phyloP scores from a whole-genome alignment of 64 coral and sea anemone species.

The Orbicella faveolata region DNA sequence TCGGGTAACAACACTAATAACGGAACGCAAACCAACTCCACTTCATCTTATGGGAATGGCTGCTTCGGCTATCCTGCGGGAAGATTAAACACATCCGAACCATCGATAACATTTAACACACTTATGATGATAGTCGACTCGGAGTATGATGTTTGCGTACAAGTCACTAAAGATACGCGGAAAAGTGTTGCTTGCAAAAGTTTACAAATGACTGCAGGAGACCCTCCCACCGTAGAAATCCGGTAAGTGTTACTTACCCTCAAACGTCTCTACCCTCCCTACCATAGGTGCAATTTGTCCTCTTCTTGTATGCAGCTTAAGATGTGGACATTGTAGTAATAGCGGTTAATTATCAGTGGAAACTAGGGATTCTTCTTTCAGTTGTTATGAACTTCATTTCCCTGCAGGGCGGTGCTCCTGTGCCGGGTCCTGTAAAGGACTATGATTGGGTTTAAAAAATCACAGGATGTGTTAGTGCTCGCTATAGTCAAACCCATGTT shows the following conservation, averaged over 20 bases:
- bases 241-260: constrained; percentile 10
- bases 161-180: constrained; percentile 44
- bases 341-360: no score
- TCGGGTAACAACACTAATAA: background rate
- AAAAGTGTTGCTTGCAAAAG: background rate
- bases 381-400: no score
- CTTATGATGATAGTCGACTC: background rate
- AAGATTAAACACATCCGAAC: background rate
- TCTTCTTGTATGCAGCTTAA: background rate
- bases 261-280: background rate
- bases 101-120: constrained; percentile 14
- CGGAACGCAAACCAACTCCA: background rate
- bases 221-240: constrained; percentile 56
- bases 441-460: no score
- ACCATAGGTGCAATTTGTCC: no score
- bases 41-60: background rate
- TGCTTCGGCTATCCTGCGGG: no score
- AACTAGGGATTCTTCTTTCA: no score
- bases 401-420: no score
- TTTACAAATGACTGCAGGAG: constrained; percentile 40
- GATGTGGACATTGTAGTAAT: no score
- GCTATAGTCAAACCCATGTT: no score
- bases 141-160: constrained; percentile 35
- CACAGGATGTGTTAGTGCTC: no score
- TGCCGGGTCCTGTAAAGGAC: no score